phyloP scores from a whole-genome alignment of 2,888 invertebrate genomes.

The Troides oblongomaculatus region DNA sequence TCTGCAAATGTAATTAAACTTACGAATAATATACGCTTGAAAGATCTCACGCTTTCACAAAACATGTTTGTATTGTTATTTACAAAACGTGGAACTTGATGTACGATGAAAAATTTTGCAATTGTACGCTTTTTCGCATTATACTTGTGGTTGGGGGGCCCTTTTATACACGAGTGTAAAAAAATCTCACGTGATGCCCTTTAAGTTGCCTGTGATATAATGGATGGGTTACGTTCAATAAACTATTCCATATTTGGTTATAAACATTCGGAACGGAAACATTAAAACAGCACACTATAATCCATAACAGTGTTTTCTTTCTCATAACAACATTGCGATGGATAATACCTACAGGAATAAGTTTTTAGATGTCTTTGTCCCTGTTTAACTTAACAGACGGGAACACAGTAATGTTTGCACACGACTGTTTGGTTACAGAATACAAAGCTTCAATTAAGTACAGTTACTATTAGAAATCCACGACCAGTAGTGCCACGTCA shows the following conservation, averaged over 20 bases:
- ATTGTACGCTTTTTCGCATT: slow-evolving; percentile 12
- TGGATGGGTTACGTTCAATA: slow-evolving; percentile 4
- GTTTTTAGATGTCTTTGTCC: too few relatives aligned
- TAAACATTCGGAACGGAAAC: too few relatives aligned
- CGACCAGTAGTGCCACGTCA: too few relatives aligned
- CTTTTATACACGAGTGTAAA: slow-evolving; percentile 14
- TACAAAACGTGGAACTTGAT: neutral
- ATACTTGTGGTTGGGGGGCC: neutral
- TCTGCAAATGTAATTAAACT: slow-evolving; percentile 23
- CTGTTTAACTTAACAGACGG: too few relatives aligned
- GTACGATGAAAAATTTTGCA: slow-evolving; percentile 21
- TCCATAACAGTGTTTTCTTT: too few relatives aligned
- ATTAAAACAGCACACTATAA: too few relatives aligned
- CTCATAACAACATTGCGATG: too few relatives aligned
- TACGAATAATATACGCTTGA: slow-evolving; percentile 23
- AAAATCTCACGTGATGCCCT: slow-evolving; percentile 25
- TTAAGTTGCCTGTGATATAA: slow-evolving; percentile 1
- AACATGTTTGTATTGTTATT: slow-evolving; percentile 19
- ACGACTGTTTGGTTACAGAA: too few relatives aligned
- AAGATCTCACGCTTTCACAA: slow-evolving; percentile 22
- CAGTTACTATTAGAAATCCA: too few relatives aligned
- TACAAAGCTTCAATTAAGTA: too few relatives aligned
- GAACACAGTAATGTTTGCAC: too few relatives aligned
- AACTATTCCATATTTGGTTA: neutral
- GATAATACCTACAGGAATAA: too few relatives aligned